A percentile compares a stretch with the other conserved stretches of the same genome.
phyloP scores from a whole-genome alignment of 1,140 invertebrate genomes.

The Paraescarpia echinospica region DNA sequence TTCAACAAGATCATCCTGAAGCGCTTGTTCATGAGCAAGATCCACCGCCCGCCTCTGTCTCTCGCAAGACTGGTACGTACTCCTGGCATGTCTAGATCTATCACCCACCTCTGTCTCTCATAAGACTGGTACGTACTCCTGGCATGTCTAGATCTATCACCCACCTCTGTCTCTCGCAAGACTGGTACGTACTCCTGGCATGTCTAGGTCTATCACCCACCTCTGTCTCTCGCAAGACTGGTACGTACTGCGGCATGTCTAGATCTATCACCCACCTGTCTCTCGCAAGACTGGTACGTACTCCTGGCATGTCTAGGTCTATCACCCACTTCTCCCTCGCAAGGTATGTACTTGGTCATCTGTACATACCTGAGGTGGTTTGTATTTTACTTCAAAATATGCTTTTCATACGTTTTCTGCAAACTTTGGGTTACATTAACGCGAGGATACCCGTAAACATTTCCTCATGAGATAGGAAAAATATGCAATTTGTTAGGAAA shows the following conservation, averaged over 20 bases:
- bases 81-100: constrained; percentile 72
- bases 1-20: constrained; percentile 96
- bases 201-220: constrained; percentile 89
- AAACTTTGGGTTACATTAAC: too few species aligned
- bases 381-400: too few species aligned
- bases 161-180: constrained; percentile 91
- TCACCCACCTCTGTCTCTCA: constrained; percentile 88
- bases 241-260: constrained; percentile 56
- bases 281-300: constrained; percentile 74
- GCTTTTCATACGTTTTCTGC: too few species aligned
- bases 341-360: constrained; percentile 47
- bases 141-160: constrained; percentile 76
- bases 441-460: too few species aligned
- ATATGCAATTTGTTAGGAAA: too few species aligned
- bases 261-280: constrained; percentile 93
- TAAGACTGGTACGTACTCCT: constrained; percentile 68
- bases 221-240: constrained; percentile 86
- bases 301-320: constrained; percentile 67
- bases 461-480: too few species aligned
- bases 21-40: constrained; percentile 96
- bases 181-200: constrained; percentile 62
- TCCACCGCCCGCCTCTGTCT: constrained; percentile 90
- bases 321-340: constrained; percentile 90
- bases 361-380: too few species aligned
- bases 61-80: constrained; percentile 74